Evolutionary conservation across 2,888 invertebrate genomes (phyloP).

Genomic region (Apotomis betuletana): DNA sequence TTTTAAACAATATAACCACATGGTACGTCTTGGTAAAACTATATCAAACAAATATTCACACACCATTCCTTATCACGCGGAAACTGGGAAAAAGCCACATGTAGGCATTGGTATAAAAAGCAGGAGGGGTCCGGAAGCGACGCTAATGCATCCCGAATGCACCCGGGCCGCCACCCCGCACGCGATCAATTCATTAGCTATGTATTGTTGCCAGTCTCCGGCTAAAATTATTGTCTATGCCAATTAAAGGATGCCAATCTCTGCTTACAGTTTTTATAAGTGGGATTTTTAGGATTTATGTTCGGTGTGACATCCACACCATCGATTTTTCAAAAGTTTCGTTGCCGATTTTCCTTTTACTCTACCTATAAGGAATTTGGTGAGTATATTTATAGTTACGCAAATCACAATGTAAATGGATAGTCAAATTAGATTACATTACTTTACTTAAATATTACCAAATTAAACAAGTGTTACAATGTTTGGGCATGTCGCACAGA

Average conservation of each 20-base stretch:
- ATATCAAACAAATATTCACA: conserved; percentile 21
- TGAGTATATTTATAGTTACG: too few species aligned
- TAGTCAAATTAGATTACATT: not conserved
- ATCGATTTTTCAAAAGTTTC: too few species aligned
- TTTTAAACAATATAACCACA: not conserved
- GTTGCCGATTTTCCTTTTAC: too few species aligned
- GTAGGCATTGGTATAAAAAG: conserved; percentile 34
- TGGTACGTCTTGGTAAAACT: not conserved
- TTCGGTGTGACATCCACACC: too few species aligned
- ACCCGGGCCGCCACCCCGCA: conserved; percentile 63
- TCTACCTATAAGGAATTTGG: too few species aligned
- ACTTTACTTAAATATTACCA: not conserved
- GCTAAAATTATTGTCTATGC: conserved; percentile 40
- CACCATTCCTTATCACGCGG: conserved; percentile 40
- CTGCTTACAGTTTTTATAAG: conserved; percentile 18
- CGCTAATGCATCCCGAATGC: conserved; percentile 83
- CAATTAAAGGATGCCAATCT: conserved; percentile 38
- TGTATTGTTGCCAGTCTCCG: conserved; percentile 61
- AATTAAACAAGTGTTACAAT: conserved; percentile 18
- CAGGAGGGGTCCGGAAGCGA: conserved; percentile 70
- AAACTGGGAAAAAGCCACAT: conserved; percentile 38
- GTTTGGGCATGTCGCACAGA: conserved; percentile 26
- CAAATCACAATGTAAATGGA: too few species aligned
- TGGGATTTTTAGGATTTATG: not conserved
- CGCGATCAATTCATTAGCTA: conserved; percentile 79